These are phyloP conservation scores for Procambarus clarkii DNA, from an alignment of 1,140 invertebrate species.

Conservation along the genomic window DNA sequence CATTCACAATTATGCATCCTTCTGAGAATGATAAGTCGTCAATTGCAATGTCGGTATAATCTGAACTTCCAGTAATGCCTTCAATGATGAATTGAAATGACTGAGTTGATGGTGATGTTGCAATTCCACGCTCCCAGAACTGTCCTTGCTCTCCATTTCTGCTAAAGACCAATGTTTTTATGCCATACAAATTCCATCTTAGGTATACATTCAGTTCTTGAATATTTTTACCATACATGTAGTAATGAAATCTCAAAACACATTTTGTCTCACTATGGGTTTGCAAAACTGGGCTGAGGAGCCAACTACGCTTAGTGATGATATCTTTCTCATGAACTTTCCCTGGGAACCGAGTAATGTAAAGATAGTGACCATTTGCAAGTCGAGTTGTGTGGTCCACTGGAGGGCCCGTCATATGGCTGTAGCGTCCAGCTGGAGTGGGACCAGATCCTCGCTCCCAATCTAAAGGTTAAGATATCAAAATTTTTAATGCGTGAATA, in stretches of 20 bases:
- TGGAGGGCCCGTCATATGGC: constrained; percentile 52
- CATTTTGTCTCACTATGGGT: not conserved
- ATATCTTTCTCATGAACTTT: not conserved
- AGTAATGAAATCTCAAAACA: constrained; percentile 54
- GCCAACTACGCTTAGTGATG: constrained; percentile 24
- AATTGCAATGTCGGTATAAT: constrained; percentile 57
- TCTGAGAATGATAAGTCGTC: constrained; percentile 55
- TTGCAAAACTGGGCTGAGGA: constrained; percentile 48
- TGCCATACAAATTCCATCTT: constrained; percentile 15
- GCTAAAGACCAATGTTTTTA: constrained; percentile 38
- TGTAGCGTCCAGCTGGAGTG: not conserved
- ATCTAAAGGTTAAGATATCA: constrained; percentile 10
- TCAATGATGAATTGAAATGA: constrained; percentile 62
- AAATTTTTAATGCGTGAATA: not conserved
- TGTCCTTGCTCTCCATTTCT: constrained; percentile 60
- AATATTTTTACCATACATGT: constrained; percentile 56
- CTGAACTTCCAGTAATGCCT: constrained; percentile 31
- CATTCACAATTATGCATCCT: constrained; percentile 16
- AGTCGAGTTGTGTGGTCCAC: constrained; percentile 55
- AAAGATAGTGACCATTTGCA: constrained; percentile 44
- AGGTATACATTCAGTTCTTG: constrained; percentile 45
- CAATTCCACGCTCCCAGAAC: constrained; percentile 58
- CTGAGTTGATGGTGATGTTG: not conserved
- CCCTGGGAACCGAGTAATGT: not conserved
- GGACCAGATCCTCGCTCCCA: constrained; percentile 9